Evolutionary conservation across 2,888 invertebrate species (phyloP), one percentile per base, ranked within the genome.

Genomic region (Tuberolachnus salignus): DNA sequence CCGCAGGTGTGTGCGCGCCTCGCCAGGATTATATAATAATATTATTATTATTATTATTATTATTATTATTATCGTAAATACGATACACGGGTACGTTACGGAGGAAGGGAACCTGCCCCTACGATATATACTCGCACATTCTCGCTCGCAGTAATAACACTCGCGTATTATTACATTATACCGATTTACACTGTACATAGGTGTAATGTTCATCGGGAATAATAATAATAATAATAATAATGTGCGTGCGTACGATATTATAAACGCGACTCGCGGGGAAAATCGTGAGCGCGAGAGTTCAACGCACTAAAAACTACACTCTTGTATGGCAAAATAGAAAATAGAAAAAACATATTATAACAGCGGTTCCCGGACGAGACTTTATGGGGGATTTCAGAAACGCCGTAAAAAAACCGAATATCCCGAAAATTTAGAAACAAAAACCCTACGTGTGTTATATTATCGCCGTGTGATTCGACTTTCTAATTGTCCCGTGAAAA

Each of bases 241-340:
- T 63, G 51, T 51, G 21, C 11, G 26, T 19, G 61, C 61, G 21
- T 14, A 46, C n/a, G 71, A 71, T 59, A 57, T 59, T 26, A 26
- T n/a, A 61, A 49, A 72, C 1, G 21, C 23, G 42, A 63, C 73
- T 63, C 23, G 13, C 34, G 51, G 51, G n/a, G 42, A 73, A 73
- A 73, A 73, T 73, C 73, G 73, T 63, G 34, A 4, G 6, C 34
- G 73, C 19, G 73, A 63, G 73, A 63, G 73, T 73, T 73, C 73
- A 73, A 63, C 63, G 73, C 42, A 55, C 55, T 19, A 51, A 8
- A n/a, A n/a, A n/a, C n/a, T 21, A 42, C 63, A 34, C 3, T 34
- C 3, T 34, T 34, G 34, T 34, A 34, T 34, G 34, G 34, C 6
- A 34, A 34, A 34, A 34, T 4, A 34, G 6, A 34, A 34, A 34